Conservation (phyloP, 2,888 invertebrate genomes). For the Cephus runcator region DNA sequence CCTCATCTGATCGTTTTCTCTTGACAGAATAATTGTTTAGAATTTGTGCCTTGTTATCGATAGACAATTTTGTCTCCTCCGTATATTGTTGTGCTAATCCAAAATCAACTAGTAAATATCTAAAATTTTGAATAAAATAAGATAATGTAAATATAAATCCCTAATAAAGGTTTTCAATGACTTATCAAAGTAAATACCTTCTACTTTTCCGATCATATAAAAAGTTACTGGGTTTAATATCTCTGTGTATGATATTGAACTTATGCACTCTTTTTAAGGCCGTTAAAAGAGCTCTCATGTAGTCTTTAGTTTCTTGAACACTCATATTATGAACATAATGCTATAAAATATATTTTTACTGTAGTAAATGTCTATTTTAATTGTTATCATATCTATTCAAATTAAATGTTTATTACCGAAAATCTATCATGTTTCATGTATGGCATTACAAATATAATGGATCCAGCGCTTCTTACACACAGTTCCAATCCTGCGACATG, state of each 20-base stretch:
- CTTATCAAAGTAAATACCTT: constrained; percentile 63
- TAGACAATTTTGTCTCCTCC: constrained; percentile 33
- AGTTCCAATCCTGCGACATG: constrained; percentile 85
- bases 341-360: constrained; percentile 63
- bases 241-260: constrained; percentile 87
- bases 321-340: constrained; percentile 81
- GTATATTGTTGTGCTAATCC: constrained; percentile 81
- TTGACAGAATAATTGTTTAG: constrained; percentile 31
- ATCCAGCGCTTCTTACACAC: constrained; percentile 80
- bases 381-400: background rate
- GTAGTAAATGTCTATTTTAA: too few species aligned
- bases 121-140: constrained; percentile 46
- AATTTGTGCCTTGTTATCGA: constrained; percentile 19
- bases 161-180: background rate
- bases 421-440: constrained; percentile 86
- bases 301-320: constrained; percentile 76
- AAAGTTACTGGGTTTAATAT: constrained; percentile 93
- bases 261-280: constrained; percentile 85
- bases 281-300: constrained; percentile 83
- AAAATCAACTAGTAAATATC: constrained; percentile 87
- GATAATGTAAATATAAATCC: constrained; percentile 6
- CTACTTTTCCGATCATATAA: constrained; percentile 79
- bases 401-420: constrained; percentile 72
- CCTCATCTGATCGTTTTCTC: constrained; percentile 53
- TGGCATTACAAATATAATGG: constrained; percentile 90